These are phyloP conservation scores for Rhinophrynus dorsalis DNA, from an alignment of 2,797 vertebrate species.

Conservation along the genomic window DNA sequence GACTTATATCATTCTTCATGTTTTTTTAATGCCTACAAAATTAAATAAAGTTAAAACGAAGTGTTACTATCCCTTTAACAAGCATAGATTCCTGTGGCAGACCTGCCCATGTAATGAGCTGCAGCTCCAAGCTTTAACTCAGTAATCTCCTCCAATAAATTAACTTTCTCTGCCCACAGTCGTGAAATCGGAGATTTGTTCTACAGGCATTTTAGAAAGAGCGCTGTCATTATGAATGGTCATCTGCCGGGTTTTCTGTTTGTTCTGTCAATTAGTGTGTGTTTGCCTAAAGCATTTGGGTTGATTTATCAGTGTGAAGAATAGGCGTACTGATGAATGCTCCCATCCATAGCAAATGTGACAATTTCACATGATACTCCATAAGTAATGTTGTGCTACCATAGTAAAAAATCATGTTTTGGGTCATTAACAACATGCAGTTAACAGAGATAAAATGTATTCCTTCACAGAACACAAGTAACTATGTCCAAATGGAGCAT, in stretches of 20 bases:
- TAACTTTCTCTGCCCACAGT: slow-evolving; percentile 57
- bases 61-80: too few species aligned
- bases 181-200: slow-evolving; percentile 60
- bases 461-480: too few species aligned
- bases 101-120: too few species aligned
- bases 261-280: slow-evolving; percentile 65
- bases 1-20: too few species aligned
- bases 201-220: slow-evolving; percentile 27
- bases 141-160: too few species aligned
- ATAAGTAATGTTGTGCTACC: slow-evolving; percentile 28
- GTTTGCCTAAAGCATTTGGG: slow-evolving; percentile 62
- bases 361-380: slow-evolving; percentile 35
- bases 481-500: too few species aligned
- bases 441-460: too few species aligned
- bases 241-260: slow-evolving; percentile 63
- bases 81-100: too few species aligned
- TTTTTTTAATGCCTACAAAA: too few species aligned
- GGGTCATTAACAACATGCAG: too few species aligned
- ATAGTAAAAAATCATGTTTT: slow-evolving; percentile 44
- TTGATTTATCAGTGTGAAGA: slow-evolving; percentile 57
- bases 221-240: slow-evolving; percentile 53
- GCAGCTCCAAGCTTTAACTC: slow-evolving; percentile 49
- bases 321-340: slow-evolving; percentile 59
- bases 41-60: too few species aligned
- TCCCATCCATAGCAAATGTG: slow-evolving; percentile 59